Conservation (phyloP, 2,797 vertebrate genomes). For the Octomys mimax region DNA sequence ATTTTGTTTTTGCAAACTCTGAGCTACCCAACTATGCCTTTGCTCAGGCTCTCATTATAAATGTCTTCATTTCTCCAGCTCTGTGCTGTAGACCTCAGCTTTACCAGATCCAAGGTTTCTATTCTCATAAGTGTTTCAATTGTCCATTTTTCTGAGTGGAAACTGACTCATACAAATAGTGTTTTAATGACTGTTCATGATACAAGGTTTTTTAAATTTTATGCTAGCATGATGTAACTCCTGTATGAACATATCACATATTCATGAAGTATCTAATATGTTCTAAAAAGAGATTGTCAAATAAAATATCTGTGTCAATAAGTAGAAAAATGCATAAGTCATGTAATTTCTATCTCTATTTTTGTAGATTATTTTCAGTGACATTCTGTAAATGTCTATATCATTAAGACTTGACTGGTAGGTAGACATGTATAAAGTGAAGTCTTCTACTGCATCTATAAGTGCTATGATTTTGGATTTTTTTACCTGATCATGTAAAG, state of each 20-base stretch:
- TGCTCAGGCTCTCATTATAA: neutral
- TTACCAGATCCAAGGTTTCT: neutral
- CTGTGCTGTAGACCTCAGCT: neutral
- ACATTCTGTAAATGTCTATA: neutral
- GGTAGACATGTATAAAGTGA: neutral
- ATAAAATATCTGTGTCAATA: neutral
- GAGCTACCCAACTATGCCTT: neutral
- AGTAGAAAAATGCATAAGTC: slow-evolving; percentile 12
- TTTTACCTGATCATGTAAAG: slow-evolving; percentile 20
- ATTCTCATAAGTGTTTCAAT: neutral
- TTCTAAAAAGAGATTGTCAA: neutral
- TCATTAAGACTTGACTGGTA: neutral
- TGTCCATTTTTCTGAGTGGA: neutral
- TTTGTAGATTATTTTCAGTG: neutral
- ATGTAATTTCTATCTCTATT: neutral
- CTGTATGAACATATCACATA: neutral
- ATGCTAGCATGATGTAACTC: neutral
- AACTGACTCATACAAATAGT: neutral
- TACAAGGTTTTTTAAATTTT: neutral
- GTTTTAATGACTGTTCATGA: slow-evolving; percentile 39
- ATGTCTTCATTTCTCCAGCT: neutral
- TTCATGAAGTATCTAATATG: neutral
- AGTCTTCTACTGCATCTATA: neutral
- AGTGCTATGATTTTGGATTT: neutral
- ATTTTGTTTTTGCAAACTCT: neutral